Evolutionary conservation across 2,113 vertebrate genomes (phyloP).

Genomic region (Numida meleagris): DNA sequence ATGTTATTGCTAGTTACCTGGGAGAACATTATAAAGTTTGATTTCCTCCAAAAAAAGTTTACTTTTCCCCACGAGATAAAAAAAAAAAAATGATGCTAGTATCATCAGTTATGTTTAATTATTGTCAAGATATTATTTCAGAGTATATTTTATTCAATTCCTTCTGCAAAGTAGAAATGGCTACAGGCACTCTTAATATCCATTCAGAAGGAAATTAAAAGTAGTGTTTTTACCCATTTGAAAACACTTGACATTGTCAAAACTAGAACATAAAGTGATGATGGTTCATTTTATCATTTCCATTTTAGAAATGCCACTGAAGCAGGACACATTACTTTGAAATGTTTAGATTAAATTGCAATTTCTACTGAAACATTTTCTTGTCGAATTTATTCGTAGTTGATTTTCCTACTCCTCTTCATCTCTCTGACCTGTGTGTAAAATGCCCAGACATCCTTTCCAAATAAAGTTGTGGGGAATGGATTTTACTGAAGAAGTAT

Average conservation of each 20-base stretch:
- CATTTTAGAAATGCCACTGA: neutral
- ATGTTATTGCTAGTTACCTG: no score
- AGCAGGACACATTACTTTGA: neutral
- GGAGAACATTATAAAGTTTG: neutral
- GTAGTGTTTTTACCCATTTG: neutral
- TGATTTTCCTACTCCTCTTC: neutral
- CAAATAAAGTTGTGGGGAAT: neutral
- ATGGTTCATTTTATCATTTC: constrained; percentile 40
- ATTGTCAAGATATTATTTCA: neutral
- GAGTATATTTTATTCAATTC: neutral
- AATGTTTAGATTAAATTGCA: constrained; percentile 19
- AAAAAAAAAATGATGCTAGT: neutral
- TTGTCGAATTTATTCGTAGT: neutral
- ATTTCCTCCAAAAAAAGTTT: neutral
- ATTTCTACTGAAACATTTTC: constrained; percentile 22
- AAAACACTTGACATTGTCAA: constrained; percentile 33
- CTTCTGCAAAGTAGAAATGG: neutral
- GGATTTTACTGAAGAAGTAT: neutral
- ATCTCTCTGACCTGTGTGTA: neutral
- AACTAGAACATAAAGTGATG: constrained; percentile 9
- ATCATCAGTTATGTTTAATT: neutral
- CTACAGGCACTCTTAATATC: neutral
- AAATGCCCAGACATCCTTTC: neutral
- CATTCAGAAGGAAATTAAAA: constrained; percentile 13
- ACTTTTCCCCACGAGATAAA: neutral